Evolutionary conservation across 2,113 vertebrate genomes (phyloP), one percentile per base, ranked within the genome.

Genomic region (Microcebus lehilahytsara): DNA sequence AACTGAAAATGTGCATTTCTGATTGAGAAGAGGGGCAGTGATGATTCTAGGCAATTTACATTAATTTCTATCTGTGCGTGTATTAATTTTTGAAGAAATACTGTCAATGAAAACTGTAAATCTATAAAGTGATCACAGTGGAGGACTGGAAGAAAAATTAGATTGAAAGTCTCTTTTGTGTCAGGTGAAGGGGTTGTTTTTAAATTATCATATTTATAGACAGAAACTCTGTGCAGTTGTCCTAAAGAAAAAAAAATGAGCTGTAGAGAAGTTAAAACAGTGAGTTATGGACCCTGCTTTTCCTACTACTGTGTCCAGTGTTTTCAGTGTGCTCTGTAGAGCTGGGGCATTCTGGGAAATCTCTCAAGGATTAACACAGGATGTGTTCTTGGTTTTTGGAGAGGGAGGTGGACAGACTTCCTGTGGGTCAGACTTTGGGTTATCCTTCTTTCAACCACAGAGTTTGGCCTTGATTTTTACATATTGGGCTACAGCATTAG

Each of bases 61-160:
- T 66, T 88, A 75, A 69, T 94, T 77, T 95, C 20, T 85, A 1
- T 46, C 6, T 40, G 27, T 85, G 23, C 7, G 13, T 92, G 19
- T 80, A 91, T 93, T 71, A 84, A 87, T 93, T 94, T 92, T 84
- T 40, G 34, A 93, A 86, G 71, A 89, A 90, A n/a, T 53, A 83
- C 11, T 58, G 3, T 84, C 58, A 79, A 42, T 60, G 8, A 85
- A 87, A 69, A 79, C 27, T 95, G 1, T 86, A 74, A 79, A 53
- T 80, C 2, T 79, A 6, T 69, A 51, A 95, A 79, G 30, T 85
- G 51, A 78, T 92, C 32, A 85, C 2, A 32, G 20, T 62, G n/a
- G 34, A 88, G 4, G 8, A 60, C 19, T 88, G 1, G 9, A 56
- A 66, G 87, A 75, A 96, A 96, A 94, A 58, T 83, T 64, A 83